Conservation (phyloP, 2,888 invertebrate genomes). For the Parnassius apollo region DNA sequence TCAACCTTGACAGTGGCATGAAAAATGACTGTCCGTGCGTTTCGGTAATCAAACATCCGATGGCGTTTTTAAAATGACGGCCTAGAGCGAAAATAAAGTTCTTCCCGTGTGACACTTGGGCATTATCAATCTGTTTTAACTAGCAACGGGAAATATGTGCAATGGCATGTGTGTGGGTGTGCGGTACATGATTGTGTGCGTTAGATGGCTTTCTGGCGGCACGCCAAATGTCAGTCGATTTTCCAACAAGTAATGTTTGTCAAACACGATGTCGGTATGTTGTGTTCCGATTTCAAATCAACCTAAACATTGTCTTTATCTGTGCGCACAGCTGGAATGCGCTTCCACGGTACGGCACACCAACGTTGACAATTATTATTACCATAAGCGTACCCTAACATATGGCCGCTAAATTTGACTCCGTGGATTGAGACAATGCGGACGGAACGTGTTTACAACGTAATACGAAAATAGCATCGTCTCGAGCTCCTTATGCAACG, state of each 20-base stretch:
- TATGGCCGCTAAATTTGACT: constrained; percentile 58
- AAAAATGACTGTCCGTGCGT: constrained; percentile 65
- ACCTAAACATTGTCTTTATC: constrained; percentile 22
- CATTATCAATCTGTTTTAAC: constrained; percentile 77
- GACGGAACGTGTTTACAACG: constrained; percentile 45
- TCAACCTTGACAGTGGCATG: constrained; percentile 79
- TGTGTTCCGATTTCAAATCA: constrained; percentile 14
- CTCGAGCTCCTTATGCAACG: constrained; percentile 49
- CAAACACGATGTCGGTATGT: constrained; percentile 32
- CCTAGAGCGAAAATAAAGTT: constrained; percentile 64
- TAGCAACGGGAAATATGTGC: constrained; percentile 58
- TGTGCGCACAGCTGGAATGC: constrained; percentile 32
- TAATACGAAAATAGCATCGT: constrained; percentile 52
- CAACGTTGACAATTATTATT: constrained; percentile 58
- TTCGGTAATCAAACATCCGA: constrained; percentile 61
- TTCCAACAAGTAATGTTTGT: constrained; percentile 36
- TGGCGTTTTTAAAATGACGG: constrained; percentile 46
- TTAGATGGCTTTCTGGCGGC: constrained; percentile 32
- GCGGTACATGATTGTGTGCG: constrained; percentile 36
- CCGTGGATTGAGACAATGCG: constrained; percentile 47
- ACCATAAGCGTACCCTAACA: constrained; percentile 59
- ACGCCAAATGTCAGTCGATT: constrained; percentile 44
- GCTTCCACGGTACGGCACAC: constrained; percentile 3
- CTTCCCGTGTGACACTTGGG: constrained; percentile 69
- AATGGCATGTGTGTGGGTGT: constrained; percentile 30